Evolutionary conservation across 2,113 vertebrate species (phyloP).

Genomic region (Amphiprion ocellaris): DNA sequence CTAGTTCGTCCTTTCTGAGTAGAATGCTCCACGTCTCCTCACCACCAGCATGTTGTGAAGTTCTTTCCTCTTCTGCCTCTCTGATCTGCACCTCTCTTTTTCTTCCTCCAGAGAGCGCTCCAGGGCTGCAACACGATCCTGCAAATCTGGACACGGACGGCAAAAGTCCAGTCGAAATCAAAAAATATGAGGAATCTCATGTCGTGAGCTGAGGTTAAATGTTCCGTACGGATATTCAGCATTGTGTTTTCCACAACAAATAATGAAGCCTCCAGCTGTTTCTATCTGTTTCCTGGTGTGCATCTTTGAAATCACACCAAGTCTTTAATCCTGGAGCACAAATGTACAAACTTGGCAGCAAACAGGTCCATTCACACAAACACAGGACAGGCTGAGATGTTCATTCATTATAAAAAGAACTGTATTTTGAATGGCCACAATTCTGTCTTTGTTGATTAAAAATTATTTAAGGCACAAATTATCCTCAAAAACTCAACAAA

Average conservation of each 20-base stretch:
- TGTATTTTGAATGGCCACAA: too few relatives aligned
- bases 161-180: background rate
- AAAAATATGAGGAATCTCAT: background rate
- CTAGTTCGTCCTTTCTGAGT: background rate
- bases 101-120: conserved; percentile 80
- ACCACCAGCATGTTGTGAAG: conserved; percentile 82
- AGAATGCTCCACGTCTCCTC: conserved; percentile 23
- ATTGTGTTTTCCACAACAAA: background rate
- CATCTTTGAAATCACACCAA: conserved; percentile 46
- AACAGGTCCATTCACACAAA: conserved; percentile 13
- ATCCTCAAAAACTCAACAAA: background rate
- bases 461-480: background rate
- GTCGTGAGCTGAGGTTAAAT: background rate
- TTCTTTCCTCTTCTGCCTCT: conserved; percentile 77
- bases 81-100: conserved; percentile 71
- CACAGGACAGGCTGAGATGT: background rate
- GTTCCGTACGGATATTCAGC: background rate
- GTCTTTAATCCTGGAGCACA: conserved; percentile 29
- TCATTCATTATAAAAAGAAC: too few relatives aligned
- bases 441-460: background rate
- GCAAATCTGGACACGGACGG: conserved; percentile 59
- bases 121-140: conserved; percentile 65
- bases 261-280: background rate
- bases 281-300: conserved; percentile 3
- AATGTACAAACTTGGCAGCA: background rate